A percentile compares a stretch with the other conserved stretches of the same genome.
Conservation (phyloP, 2,888 invertebrate species). For the Acleris literana region DNA sequence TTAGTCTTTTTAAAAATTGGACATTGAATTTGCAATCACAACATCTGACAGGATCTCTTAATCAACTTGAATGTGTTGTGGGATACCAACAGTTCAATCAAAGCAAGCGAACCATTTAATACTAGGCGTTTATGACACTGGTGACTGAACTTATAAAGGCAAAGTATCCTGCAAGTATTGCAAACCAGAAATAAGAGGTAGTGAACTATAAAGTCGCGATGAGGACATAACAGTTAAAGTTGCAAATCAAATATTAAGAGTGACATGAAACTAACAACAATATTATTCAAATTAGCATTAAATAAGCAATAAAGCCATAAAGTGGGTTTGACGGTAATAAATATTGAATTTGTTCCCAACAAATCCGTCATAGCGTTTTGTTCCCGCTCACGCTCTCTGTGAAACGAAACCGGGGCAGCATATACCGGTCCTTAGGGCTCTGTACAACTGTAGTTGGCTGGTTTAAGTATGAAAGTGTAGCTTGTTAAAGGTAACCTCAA, state of each 20-base stretch:
- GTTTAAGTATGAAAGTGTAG: constrained; percentile 39
- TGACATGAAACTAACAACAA: constrained; percentile 27
- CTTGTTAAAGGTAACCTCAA: constrained; percentile 40
- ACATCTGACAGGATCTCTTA: not conserved
- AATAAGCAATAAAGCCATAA: constrained; percentile 43
- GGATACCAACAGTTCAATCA: not conserved
- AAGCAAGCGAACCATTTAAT: too few species aligned
- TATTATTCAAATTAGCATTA: constrained; percentile 43
- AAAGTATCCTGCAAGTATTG: not conserved
- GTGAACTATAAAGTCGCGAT: not conserved
- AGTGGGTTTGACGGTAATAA: constrained; percentile 39
- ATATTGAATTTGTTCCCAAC: constrained; percentile 55
- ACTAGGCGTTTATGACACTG: not conserved
- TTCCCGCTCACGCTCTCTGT: constrained; percentile 56
- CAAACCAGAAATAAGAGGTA: not conserved
- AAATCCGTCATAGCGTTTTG: constrained; percentile 57
- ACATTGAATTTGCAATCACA: too few species aligned
- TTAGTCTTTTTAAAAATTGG: too few species aligned
- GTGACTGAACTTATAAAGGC: not conserved
- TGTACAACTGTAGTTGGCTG: constrained; percentile 38
- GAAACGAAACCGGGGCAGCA: constrained; percentile 58
- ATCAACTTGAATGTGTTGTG: not conserved
- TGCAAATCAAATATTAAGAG: constrained; percentile 29
- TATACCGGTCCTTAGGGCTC: constrained; percentile 57
- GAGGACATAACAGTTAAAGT: constrained; percentile 16